Evolutionary conservation across 2,888 invertebrate genomes (phyloP).

Genomic region (Tenthredo notha): DNA sequence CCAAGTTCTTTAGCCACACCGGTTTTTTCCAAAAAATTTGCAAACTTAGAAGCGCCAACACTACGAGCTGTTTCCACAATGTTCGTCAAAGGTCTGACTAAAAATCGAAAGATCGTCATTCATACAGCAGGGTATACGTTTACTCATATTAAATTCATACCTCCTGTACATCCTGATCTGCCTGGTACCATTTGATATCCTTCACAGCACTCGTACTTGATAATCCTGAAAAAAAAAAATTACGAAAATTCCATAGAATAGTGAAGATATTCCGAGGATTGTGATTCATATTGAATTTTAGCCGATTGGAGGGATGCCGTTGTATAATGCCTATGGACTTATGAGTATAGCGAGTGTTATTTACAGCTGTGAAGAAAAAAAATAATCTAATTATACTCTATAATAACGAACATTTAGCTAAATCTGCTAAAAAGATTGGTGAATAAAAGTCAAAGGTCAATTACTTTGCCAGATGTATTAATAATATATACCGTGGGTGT

Average conservation of each 20-base stretch:
- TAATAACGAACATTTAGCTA: background rate
- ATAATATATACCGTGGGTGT: background rate
- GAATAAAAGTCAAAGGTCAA: conserved; percentile 21
- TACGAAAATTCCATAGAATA: background rate
- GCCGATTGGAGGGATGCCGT: too few relatives aligned
- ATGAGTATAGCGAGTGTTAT: too few relatives aligned
- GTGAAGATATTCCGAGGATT: background rate
- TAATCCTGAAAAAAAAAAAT: conserved; percentile 66
- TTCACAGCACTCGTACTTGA: conserved; percentile 80
- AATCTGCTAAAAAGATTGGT: background rate
- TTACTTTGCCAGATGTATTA: conserved; percentile 7
- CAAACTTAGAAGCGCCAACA: conserved; percentile 78
- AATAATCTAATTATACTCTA: background rate
- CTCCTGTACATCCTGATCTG: conserved; percentile 78
- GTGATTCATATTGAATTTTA: background rate
- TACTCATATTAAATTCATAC: conserved; percentile 67
- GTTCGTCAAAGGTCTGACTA: conserved; percentile 78
- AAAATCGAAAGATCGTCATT: conserved; percentile 7
- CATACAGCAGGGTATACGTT: background rate
- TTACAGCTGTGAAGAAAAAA: background rate
- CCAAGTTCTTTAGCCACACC: conserved; percentile 75
- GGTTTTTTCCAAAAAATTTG: conserved; percentile 75
- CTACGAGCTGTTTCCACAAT: conserved; percentile 78
- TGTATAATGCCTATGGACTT: background rate
- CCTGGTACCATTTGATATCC: conserved; percentile 77